Percentiles rank a stretch among this genome's conserved stretches.
phyloP scores from a whole-genome alignment of 30 jellyfish, hydroid and myxozoan species.

The Sanderia malayensis region DNA sequence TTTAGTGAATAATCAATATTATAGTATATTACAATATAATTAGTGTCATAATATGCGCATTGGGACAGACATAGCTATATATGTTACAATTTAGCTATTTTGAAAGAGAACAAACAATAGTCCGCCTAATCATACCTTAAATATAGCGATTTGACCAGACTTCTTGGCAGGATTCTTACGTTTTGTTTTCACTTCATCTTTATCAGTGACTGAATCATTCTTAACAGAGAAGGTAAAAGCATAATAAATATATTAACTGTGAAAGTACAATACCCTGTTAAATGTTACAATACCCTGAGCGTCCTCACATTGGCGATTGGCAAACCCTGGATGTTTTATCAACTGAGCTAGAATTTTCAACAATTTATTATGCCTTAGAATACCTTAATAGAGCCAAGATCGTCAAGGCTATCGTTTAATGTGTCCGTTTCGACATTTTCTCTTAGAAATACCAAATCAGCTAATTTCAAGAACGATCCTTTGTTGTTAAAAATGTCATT shows the following conservation, averaged over 20 bases:
- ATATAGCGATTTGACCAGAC: conserved; percentile 29
- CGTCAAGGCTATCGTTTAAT: conserved; percentile 36
- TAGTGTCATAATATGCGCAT: too few relatives aligned
- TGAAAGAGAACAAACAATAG: too few relatives aligned
- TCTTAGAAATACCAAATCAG: conserved; percentile 35
- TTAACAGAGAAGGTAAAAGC: neutral
- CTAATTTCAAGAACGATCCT: conserved; percentile 30
- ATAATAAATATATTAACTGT: neutral
- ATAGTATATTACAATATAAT: too few relatives aligned
- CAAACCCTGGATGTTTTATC: too few relatives aligned
- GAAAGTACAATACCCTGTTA: too few relatives aligned
- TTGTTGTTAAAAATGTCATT: conserved; percentile 67
- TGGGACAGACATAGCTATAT: too few relatives aligned
- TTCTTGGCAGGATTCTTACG: neutral
- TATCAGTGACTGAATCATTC: conserved; percentile 37
- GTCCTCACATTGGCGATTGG: too few relatives aligned
- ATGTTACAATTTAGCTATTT: too few relatives aligned
- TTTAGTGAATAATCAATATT: too few relatives aligned
- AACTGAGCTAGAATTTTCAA: too few relatives aligned
- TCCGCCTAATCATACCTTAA: conserved; percentile 44
- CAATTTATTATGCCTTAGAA: too few relatives aligned
- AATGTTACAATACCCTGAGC: too few relatives aligned
- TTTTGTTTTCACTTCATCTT: conserved; percentile 1
- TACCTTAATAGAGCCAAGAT: conserved; percentile 49
- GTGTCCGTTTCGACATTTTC: conserved; percentile 10